Conservation (phyloP, 1,140 invertebrate genomes). For the Homalodisca vitripennis region DNA sequence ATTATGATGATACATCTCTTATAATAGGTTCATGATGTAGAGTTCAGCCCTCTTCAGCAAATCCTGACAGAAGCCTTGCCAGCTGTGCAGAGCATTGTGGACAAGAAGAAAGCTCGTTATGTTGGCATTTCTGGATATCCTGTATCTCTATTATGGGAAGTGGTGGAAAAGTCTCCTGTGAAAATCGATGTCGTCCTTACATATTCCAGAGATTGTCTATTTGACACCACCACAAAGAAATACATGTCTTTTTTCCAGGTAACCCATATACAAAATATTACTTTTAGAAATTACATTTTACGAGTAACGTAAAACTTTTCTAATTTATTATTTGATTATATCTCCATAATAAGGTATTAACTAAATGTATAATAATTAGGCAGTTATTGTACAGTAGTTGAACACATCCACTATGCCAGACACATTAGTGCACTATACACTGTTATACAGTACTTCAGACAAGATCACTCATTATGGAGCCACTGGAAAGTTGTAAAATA, state of each 20-base stretch:
- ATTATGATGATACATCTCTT: too few species aligned
- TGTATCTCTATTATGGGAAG: constrained; percentile 68
- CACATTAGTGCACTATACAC: constrained; percentile 86
- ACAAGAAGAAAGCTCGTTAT: constrained; percentile 73
- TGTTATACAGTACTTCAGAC: constrained; percentile 69
- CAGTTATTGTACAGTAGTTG: too few species aligned
- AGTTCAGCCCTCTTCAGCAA: constrained; percentile 80
- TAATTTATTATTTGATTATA: too few species aligned
- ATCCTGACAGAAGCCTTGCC: constrained; percentile 86
- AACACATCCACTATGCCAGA: constrained; percentile 71
- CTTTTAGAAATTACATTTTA: too few species aligned
- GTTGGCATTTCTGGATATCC: constrained; percentile 91
- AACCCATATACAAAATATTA: too few species aligned
- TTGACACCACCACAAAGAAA: constrained; percentile 72
- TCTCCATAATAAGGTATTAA: too few species aligned
- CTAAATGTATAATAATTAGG: constrained; percentile 90
- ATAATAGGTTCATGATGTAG: constrained; percentile 88
- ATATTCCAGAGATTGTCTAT: constrained; percentile 76
- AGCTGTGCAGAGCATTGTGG: constrained; percentile 69
- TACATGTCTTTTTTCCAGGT: constrained; percentile 77
- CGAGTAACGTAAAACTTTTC: too few species aligned
- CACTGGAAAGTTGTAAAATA: too few species aligned
- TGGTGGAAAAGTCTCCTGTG: constrained; percentile 64
- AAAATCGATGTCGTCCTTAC: constrained; percentile 71
- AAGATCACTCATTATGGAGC: too few species aligned